phyloP scores from a whole-genome alignment of 2,797 vertebrate genomes.

The Lutjanus campechanus region DNA sequence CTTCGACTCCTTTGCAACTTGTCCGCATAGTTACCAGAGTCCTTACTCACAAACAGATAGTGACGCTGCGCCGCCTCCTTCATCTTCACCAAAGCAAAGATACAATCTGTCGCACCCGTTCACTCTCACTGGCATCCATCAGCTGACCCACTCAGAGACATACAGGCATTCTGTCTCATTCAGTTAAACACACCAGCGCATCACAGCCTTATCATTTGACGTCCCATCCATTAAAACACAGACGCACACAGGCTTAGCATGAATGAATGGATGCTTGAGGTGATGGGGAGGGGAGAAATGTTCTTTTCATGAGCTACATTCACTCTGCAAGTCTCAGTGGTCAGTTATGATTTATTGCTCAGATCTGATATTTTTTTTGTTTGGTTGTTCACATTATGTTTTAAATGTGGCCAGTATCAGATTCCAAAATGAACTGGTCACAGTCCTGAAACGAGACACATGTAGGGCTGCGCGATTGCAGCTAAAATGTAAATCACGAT shows the following conservation, averaged over 20 bases:
- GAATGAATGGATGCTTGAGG: constrained; percentile 26
- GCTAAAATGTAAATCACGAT: no score
- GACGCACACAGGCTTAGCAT: constrained; percentile 24
- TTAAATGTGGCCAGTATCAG: no score
- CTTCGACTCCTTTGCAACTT: constrained; percentile 13
- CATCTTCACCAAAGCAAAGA: constrained; percentile 42
- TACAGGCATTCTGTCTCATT: constrained; percentile 54
- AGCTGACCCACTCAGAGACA: constrained; percentile 53
- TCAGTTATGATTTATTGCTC: no score
- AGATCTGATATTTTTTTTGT: no score
- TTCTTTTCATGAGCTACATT: neutral
- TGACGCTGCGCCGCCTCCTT: constrained; percentile 2
- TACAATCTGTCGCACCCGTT: constrained; percentile 48
- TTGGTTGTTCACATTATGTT: no score
- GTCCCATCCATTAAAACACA: constrained; percentile 55
- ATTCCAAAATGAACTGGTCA: no score
- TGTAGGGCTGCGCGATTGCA: no score
- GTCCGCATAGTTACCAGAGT: constrained; percentile 16
- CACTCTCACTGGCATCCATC: constrained; percentile 54
- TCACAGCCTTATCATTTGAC: constrained; percentile 60
- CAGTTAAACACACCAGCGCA: constrained; percentile 44
- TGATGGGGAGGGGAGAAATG: neutral
- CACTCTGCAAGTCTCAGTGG: no score
- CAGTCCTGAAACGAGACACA: no score
- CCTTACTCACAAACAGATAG: constrained; percentile 29